Evolutionary conservation across 1,140 invertebrate species (phyloP), one percentile per base, ranked within the genome.

Genomic region (Hylaeus volcanicus): DNA sequence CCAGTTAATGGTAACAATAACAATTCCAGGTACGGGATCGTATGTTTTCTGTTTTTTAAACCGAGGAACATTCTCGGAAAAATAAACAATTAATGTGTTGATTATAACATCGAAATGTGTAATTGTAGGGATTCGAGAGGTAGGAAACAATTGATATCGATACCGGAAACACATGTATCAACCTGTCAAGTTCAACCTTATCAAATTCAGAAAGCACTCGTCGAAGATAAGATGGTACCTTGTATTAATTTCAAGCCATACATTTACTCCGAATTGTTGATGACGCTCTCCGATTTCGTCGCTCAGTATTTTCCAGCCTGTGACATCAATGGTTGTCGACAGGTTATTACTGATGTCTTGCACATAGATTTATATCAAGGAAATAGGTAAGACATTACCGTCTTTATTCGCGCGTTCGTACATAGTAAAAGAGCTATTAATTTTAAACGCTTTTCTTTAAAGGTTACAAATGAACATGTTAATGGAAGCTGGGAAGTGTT

Each of bases 191-290:
- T 95, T 88, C 95, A 95, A 81, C 93, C 93, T 79, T 95, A 95
- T 79, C 94, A 96, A 94, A 95, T 97, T 51, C 96, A 97, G 86
- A 96, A 96, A 89, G 96, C 96, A 39, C 94, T 96, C 68, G 96
- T 98, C 61, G 96, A 96, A 87, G 96, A 96, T 86, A 96, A 96
- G 92, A 95, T 97, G 94, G 95, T 98, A 85, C 96, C 96, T 56
- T 97, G 96, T 91, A 97, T 98, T 86, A 98, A 98, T 92, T 96
- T 96, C 91, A 97, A 97, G 93, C 96, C 97, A 8, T 97, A 96
- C 92, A 95, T 96, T 73, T 97, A 96, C 88, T 94, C 95, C 39
- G 96, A 97, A 90, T 94, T 97, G 82, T 94, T 97, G 83, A 97
- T 97, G 95, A 97, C 97, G 1, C 93, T 98, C 72, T 95, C 96